A percentile compares a stretch with the other conserved stretches of the same genome.
Evolutionary conservation across 2,113 vertebrate species (phyloP).

Genomic region (Marmota flaviventris): DNA sequence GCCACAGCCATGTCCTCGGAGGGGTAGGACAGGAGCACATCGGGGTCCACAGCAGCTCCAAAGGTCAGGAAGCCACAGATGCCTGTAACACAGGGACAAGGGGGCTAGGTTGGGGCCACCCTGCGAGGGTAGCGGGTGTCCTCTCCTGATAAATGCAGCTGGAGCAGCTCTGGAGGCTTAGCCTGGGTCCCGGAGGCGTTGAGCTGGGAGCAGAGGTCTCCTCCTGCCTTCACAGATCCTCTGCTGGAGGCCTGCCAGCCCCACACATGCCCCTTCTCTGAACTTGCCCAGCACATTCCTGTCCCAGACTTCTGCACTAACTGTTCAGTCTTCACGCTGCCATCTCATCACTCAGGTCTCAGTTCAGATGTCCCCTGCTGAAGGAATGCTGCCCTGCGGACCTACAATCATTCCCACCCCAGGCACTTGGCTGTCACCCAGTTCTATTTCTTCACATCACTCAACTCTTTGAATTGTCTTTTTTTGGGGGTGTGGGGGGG

Average conservation of each 20-base stretch:
- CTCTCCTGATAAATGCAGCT: too few relatives aligned
- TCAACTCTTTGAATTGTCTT: background rate
- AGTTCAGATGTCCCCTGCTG: background rate
- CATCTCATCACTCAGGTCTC: background rate
- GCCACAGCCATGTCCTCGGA: slow-evolving; percentile 95
- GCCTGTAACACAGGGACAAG: slow-evolving; percentile 84
- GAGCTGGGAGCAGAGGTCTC: background rate
- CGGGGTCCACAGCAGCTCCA: slow-evolving; percentile 93
- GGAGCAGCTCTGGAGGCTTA: background rate
- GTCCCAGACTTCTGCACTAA: background rate
- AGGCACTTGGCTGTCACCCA: too few relatives aligned
- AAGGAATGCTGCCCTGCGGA: rapidly evolving
- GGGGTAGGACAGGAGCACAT: slow-evolving; percentile 97
- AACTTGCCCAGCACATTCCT: background rate
- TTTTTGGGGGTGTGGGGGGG: too few relatives aligned
- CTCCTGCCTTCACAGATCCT: background rate
- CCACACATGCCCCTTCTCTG: too few relatives aligned
- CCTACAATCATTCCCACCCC: rapidly evolving
- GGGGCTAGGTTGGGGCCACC: background rate
- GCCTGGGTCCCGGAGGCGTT: background rate
- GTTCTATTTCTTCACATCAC: background rate
- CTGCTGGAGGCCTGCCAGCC: background rate
- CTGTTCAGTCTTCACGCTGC: rapidly evolving
- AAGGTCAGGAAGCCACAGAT: slow-evolving; percentile 98
- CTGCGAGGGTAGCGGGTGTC: rapidly evolving